Conservation (phyloP, 2,797 vertebrate species). For the Chiroxiphia lanceolata region DNA sequence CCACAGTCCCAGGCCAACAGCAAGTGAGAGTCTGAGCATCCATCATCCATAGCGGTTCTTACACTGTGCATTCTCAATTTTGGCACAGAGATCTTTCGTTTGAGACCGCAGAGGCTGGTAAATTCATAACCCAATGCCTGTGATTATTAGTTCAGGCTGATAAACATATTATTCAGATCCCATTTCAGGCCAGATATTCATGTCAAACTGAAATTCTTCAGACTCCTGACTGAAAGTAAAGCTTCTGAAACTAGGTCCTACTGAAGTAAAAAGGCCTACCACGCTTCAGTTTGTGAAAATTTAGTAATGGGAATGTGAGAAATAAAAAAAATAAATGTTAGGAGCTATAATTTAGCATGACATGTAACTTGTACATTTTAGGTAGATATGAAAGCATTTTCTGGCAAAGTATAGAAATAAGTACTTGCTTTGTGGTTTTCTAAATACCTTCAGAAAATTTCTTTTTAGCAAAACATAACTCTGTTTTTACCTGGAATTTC, state of each 20-base stretch:
- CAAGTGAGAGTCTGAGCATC: slow-evolving; percentile 54
- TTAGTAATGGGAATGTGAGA: not conserved
- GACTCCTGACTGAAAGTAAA: not conserved
- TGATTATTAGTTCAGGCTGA: not conserved
- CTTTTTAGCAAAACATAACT: not conserved
- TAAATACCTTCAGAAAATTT: not conserved
- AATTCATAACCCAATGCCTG: slow-evolving; percentile 2
- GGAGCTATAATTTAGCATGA: not conserved
- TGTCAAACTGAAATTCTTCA: not conserved
- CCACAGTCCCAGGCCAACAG: slow-evolving; percentile 39
- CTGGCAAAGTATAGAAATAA: not conserved
- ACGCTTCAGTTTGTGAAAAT: not conserved
- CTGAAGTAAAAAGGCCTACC: not conserved
- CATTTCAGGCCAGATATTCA: not conserved
- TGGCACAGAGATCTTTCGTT: slow-evolving; percentile 41
- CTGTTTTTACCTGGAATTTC: not conserved
- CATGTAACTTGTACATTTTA: not conserved
- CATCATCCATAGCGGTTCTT: slow-evolving; percentile 49
- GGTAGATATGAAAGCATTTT: not conserved
- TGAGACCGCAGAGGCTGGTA: slow-evolving; percentile 9
- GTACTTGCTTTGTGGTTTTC: not conserved
- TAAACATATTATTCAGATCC: slow-evolving; percentile 14
- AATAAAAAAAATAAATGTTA: not conserved
- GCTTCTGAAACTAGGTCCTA: not conserved
- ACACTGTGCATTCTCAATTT: slow-evolving; percentile 39